Percentiles rank a stretch among this genome's conserved stretches.
These are phyloP conservation scores for Merodon equestris DNA, from an alignment of 2,888 invertebrate genomes.

Conservation along the genomic window DNA sequence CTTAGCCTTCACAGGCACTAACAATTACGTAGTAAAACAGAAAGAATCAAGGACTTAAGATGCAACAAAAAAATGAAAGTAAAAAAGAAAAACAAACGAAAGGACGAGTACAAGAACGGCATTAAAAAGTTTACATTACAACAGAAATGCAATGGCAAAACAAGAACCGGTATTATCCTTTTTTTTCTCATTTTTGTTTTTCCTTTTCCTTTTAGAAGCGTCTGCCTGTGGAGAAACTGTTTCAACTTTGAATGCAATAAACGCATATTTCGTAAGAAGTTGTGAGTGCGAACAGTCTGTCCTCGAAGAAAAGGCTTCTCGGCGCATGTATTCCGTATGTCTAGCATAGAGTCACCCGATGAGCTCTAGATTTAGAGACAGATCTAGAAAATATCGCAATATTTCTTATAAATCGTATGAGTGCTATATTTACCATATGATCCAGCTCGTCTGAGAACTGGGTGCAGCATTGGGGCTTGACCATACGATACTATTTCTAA, in stretches of 20 bases:
- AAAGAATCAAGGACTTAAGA: slow-evolving; percentile 11
- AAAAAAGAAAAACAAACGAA: slow-evolving; percentile 7
- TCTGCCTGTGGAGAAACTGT: slow-evolving; percentile 32
- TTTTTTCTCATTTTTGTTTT: slow-evolving; percentile 13
- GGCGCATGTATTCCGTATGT: too few species aligned
- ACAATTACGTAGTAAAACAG: too few species aligned
- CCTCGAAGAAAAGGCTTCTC: neutral
- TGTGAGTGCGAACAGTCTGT: slow-evolving; percentile 28
- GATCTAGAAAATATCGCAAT: too few species aligned
- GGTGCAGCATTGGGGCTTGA: too few species aligned
- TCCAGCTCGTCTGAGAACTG: too few species aligned
- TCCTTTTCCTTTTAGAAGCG: slow-evolving; percentile 3
- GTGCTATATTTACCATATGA: too few species aligned
- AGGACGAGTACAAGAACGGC: slow-evolving; percentile 22
- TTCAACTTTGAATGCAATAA: slow-evolving; percentile 48
- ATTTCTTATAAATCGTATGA: too few species aligned
- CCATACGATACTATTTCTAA: too few species aligned
- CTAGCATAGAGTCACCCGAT: too few species aligned
- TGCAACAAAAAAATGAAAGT: slow-evolving; percentile 15
- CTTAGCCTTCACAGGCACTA: slow-evolving; percentile 35
- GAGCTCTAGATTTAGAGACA: too few species aligned
- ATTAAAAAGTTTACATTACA: slow-evolving; percentile 61
- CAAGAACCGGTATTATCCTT: slow-evolving; percentile 51
- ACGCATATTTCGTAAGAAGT: slow-evolving; percentile 40
- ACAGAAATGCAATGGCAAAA: slow-evolving; percentile 59